Base-by-base conservation (phyloP, 2,888 invertebrate species). In the Helicoverpa assulta region DNA sequence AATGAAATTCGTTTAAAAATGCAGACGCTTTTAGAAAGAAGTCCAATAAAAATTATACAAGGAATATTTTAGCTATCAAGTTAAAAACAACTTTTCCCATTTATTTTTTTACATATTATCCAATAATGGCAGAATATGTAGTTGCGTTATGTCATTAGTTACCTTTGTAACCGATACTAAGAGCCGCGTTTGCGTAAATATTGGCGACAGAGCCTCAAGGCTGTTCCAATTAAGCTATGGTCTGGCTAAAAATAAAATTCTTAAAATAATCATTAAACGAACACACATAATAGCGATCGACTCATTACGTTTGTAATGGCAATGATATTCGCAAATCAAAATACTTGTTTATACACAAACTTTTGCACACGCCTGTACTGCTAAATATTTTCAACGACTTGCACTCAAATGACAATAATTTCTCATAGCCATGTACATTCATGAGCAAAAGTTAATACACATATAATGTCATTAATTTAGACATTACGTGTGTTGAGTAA, bases 191-290 rank as follows among this genome's bases (percentile, higher is more conserved):
- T 90, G 85, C 88, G 90, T 90, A 90, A 91, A 91, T 89, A 91
- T 91, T 90, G 86, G 91, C 90, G 91, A 90, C 91, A 87, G 84
- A 77, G 69, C 57, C 59, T 86, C 92, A 91, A 92, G 92, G 92
- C 75, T 90, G 90, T 89, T 85, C 87, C 86, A 90, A 89, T 91
- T 89, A 86, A 85, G 74, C 81, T 84, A 80, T 80, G 71, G 80
- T 67, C 71, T 69, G 52, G 68, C 81, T 80, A 80, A 85, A 85
- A 80, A 86, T 85, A 86, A 84, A 84, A 82, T 76, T 61, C 73
- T 73, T 73, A 81, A 76, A 81, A 83, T 82, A 81, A 82, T 80
- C 77, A 79, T 81, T 83, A 83, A 67, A 72, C 29, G 71, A 76
- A 64, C 63, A 77, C 64, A 67, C 67, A 82, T 63, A 78, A 80